A percentile compares a stretch with the other conserved stretches of the same genome.
Conservation (phyloP, 2,113 vertebrate species). For the Turdus rufiventris region DNA sequence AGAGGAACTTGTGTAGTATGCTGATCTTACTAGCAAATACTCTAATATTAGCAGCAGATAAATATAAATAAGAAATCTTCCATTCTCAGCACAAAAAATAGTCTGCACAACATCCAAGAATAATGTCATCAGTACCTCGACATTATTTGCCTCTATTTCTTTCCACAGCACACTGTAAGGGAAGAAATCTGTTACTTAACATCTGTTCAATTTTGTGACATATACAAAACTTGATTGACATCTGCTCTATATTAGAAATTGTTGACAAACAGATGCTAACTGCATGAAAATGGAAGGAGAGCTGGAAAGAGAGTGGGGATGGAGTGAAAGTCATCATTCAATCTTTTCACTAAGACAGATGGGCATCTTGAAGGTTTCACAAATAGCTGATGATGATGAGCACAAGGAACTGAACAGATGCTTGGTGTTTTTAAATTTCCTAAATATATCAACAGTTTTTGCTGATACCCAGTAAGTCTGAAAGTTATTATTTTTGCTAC, state of each 20-base stretch:
- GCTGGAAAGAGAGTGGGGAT: neutral
- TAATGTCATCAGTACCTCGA: neutral
- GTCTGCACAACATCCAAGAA: neutral
- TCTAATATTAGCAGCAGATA: neutral
- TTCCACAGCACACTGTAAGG: neutral
- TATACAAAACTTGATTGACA: neutral
- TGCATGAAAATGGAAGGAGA: neutral
- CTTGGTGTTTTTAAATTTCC: neutral
- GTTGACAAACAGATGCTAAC: neutral
- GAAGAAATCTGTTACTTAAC: neutral
- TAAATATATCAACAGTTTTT: neutral
- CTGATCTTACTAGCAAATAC: neutral
- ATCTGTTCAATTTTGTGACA: neutral
- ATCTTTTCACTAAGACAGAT: neutral
- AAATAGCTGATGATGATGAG: neutral
- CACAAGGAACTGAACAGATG: neutral
- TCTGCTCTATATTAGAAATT: neutral
- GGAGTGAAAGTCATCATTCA: neutral
- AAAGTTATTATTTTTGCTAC: neutral
- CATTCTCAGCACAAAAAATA: neutral
- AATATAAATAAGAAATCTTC: neutral
- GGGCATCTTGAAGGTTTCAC: neutral
- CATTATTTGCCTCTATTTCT: neutral
- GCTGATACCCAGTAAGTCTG: neutral
- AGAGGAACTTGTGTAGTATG: neutral